Conservation (phyloP, 1,140 invertebrate genomes). For the Episyrphus balteatus region DNA sequence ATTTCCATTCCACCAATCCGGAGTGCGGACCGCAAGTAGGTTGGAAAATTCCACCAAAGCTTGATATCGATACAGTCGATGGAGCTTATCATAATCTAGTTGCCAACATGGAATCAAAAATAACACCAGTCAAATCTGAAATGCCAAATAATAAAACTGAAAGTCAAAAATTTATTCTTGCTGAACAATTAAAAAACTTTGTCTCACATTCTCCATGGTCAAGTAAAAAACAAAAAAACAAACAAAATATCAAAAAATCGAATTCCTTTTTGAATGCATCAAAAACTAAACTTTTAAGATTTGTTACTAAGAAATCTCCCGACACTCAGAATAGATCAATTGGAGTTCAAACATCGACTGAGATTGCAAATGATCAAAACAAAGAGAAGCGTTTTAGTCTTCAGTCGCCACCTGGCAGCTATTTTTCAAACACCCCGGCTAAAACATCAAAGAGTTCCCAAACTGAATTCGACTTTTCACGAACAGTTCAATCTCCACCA, state of each 20-base stretch:
- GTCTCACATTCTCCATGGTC: conserved; percentile 15
- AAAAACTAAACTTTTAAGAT: conserved; percentile 28
- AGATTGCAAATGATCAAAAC: conserved; percentile 8
- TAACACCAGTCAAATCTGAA: conserved; percentile 24
- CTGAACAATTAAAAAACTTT: conserved; percentile 24
- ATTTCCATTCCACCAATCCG: conserved; percentile 9
- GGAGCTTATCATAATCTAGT: conserved; percentile 21
- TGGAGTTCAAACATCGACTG: conserved; percentile 24
- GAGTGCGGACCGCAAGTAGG: conserved; percentile 28
- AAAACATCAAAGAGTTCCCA: conserved; percentile 9
- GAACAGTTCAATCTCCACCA: conserved; percentile 21
- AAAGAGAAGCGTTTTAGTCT: conserved; percentile 2
- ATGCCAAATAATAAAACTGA: conserved; percentile 4
- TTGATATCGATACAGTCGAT: conserved; percentile 29
- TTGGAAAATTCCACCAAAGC: conserved; percentile 22
- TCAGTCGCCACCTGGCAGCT: conserved; percentile 29
- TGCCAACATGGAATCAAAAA: conserved; percentile 23
- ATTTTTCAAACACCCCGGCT: conserved; percentile 20
- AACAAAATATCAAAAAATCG: conserved; percentile 11
- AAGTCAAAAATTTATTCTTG: conserved; percentile 27
- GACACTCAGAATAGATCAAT: conserved; percentile 7
- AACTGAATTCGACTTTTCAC: conserved; percentile 24
- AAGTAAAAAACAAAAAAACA: conserved; percentile 8
- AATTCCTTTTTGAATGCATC: conserved; percentile 25
- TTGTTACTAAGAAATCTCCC: conserved; percentile 26